phyloP scores from a whole-genome alignment of 2,888 invertebrate genomes.

The Drosophila subsilvestris region DNA sequence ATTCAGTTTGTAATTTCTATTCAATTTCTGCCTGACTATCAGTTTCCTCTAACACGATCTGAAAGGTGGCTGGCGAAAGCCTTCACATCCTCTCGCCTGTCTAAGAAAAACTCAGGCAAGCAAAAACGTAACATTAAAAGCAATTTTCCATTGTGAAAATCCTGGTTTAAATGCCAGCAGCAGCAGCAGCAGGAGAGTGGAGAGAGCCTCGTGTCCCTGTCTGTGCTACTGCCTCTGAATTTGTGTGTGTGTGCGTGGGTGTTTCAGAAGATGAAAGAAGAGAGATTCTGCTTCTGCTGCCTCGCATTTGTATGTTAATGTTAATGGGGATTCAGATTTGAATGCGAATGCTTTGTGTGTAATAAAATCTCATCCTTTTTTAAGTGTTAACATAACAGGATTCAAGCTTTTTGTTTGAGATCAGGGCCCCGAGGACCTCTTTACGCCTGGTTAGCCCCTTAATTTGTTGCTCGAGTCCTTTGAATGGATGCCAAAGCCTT shows the following conservation, averaged over 20 bases:
- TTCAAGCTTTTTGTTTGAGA: constrained; percentile 55
- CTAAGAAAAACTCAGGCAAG: constrained; percentile 62
- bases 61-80: not conserved
- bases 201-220: constrained; percentile 1
- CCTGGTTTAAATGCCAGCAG: constrained; percentile 68
- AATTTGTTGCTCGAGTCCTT: constrained; percentile 52
- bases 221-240: not conserved
- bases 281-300: constrained; percentile 33
- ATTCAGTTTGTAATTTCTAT: not conserved
- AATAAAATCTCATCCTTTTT: constrained; percentile 66
- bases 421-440: constrained; percentile 9
- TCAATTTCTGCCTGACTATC: constrained; percentile 13
- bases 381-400: constrained; percentile 63
- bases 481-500: constrained; percentile 11
- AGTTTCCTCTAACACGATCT: constrained; percentile 3
- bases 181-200: constrained; percentile 3
- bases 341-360: constrained; percentile 56
- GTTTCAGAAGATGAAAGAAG: constrained; percentile 44
- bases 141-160: constrained; percentile 72
- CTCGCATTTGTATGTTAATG: constrained; percentile 69
- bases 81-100: constrained; percentile 18
- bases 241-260: constrained; percentile 1
- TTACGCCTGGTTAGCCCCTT: constrained; percentile 55
- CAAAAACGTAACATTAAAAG: constrained; percentile 70
- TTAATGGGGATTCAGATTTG: constrained; percentile 63